Base-by-base conservation (phyloP, 2,113 vertebrate genomes). In the Sander lucioperca region DNA sequence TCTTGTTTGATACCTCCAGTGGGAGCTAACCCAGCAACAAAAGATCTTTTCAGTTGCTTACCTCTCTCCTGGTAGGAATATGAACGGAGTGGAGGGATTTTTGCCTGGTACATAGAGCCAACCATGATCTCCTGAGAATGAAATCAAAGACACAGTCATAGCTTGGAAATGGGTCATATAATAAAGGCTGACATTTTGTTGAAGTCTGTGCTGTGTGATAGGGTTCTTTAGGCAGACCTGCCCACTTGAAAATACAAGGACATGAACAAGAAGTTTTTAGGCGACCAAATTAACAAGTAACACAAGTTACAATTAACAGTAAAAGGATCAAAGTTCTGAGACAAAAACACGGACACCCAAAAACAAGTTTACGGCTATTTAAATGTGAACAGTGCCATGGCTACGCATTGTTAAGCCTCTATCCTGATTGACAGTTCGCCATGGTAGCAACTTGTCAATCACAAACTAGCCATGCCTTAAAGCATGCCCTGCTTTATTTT, bases 61-160 rank as follows among this genome's bases (percentile, higher is more conserved):
- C 98, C 96, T 96, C 93, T 96, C 7, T 98, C 96, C 27, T 95
- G 84, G 1, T 92, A 95, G 25, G 92, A 87, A 69, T 92, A 94
- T 0, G 90, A 71, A 82, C 89, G 90, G 61, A 97, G 91, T 78
- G 93, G 89, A 83, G 97, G 97, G 90, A 99, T 96, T 56, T 94
- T 93, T 2, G 97, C 98, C 86, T 99, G 98, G 90, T 97, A 98
- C 94, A 97, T 97, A 27, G 97, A 96, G 62, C 98, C 97, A 74
- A 98, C 96, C 97, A 98, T 98, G 90, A 98, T 99, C 77, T 98
- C 97, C 98, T 99, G 89, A 71, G 86, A 89, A 87, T 1, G 3
- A 79, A 75, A 79, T 27, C 45, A 74, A 11, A 73, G 9, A 76
- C 13, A 65, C 1, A 59, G 21, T 73, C 56, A 69, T 4, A 45